Evolutionary conservation across 35 echinoderm and acorn worm genomes (phyloP).

Genomic region (Ophiothrix spiculata): DNA sequence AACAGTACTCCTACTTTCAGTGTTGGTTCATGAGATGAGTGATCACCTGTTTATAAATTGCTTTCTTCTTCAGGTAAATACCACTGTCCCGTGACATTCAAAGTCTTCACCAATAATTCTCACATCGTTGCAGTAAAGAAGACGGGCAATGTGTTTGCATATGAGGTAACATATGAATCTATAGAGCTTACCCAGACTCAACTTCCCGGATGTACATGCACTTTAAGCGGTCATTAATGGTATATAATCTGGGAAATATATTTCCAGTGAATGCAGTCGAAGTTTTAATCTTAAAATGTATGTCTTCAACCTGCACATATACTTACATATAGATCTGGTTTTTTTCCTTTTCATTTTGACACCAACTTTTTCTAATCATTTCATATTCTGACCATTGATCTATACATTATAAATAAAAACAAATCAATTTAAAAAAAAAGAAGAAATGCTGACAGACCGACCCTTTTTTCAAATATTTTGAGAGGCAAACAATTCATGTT

Average conservation of each 20-base stretch:
- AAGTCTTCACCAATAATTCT: conserved; percentile 76
- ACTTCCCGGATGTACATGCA: neutral
- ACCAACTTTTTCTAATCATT: neutral
- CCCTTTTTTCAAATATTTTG: too few species aligned
- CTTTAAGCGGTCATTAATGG: too few species aligned
- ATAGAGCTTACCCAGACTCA: neutral
- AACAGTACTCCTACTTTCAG: too few species aligned
- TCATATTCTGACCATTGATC: neutral
- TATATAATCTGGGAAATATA: neutral
- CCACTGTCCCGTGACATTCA: conserved; percentile 97
- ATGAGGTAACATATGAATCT: conserved; percentile 55
- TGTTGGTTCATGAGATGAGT: neutral
- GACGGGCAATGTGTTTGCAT: conserved; percentile 87
- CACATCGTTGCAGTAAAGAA: conserved; percentile 71
- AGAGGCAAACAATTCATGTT: too few species aligned
- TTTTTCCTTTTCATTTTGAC: too few species aligned
- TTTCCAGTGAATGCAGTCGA: neutral
- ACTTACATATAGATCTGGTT: too few species aligned
- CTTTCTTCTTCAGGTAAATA: conserved; percentile 70
- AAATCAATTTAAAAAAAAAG: too few species aligned
- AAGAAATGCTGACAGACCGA: too few species aligned
- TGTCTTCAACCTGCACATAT: too few species aligned
- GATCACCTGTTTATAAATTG: neutral
- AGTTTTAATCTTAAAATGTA: too few species aligned
- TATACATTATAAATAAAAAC: neutral